phyloP scores from a whole-genome alignment of 2,888 invertebrate genomes.

The Apotomis turbidana region DNA sequence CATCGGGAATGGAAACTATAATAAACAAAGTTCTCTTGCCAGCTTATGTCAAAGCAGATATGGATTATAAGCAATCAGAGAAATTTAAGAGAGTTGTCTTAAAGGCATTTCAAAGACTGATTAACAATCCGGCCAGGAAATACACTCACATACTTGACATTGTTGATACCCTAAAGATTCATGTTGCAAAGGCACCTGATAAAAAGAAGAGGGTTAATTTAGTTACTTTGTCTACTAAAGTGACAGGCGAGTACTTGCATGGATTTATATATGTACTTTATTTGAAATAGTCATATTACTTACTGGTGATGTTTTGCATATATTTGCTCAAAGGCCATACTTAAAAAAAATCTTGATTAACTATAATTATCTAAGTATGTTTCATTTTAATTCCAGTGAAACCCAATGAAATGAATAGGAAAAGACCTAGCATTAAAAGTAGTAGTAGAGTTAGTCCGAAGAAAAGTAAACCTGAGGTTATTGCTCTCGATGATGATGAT shows the following conservation, averaged over 20 bases:
- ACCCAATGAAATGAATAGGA: background rate
- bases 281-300: background rate
- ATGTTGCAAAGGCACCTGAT: background rate
- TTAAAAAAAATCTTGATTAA: no score
- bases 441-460: constrained; percentile 6
- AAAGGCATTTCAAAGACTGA: constrained; percentile 21
- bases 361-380: background rate
- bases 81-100: constrained; percentile 19
- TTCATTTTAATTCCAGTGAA: constrained; percentile 6
- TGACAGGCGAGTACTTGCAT: background rate
- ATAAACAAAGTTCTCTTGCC: constrained; percentile 19
- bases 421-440: constrained; percentile 16
- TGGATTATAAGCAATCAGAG: constrained; percentile 8
- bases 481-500: constrained; percentile 16
- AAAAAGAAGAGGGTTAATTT: constrained; percentile 19
- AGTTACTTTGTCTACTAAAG: constrained; percentile 19
- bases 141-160: constrained; percentile 20
- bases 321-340: no score
- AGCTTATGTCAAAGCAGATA: constrained; percentile 7
- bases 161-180: constrained; percentile 25
- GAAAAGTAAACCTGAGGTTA: constrained; percentile 19
- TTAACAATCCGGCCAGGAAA: constrained; percentile 8
- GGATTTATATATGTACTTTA: no score
- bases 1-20: constrained; percentile 5
- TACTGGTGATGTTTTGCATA: no score